Base-by-base conservation (phyloP, 2,797 vertebrate species). In the Synaphobranchus kaupii region DNA sequence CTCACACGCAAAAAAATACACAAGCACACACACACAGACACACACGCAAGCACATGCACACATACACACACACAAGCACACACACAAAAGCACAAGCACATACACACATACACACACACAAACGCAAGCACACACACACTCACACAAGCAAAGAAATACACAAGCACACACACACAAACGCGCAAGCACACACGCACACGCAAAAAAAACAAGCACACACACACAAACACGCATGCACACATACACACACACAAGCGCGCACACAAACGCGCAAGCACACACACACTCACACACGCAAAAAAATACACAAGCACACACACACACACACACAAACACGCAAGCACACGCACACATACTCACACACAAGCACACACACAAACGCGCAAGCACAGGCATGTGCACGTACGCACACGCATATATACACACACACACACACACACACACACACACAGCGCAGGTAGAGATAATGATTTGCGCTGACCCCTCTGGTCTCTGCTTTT, bases 381-480 rank as follows among this genome's bases (percentile, higher is more conserved):
- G 1, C 25, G 31, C n/a, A 68, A n/a, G 7, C 66, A 68, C 25
- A 68, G 0, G 17, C n/a, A 68, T 9, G 2, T n/a, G 31, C 12
- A 68, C 6, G 31, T 10, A 28, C 7, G 3, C n/a, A 71, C 28
- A 31, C 66, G 12, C 63, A 7, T 1, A 15, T 22, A 68, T 2
- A n/a, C n/a, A 66, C 63, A 34, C 28, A 8, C 68, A 10, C 68
- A 34, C 68, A 34, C 1, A 34, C 73, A 78, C 73, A 78, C 73
- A 44, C 73, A 50, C 44, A n/a, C 78, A 81, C 78, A 81, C 17
- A n/a, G 88, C 88, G 89, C 90, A 90, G 60, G 82, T 89, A 87
- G 54, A 93, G 91, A 94, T 93, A 94, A 92, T 87, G 86, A 93
- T 94, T 91, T 78, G 87, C 90, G 88, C 82, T 91, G 92, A 78